Base-by-base conservation (phyloP, 2,888 invertebrate species). In the Heteromyza rotundicornis region DNA sequence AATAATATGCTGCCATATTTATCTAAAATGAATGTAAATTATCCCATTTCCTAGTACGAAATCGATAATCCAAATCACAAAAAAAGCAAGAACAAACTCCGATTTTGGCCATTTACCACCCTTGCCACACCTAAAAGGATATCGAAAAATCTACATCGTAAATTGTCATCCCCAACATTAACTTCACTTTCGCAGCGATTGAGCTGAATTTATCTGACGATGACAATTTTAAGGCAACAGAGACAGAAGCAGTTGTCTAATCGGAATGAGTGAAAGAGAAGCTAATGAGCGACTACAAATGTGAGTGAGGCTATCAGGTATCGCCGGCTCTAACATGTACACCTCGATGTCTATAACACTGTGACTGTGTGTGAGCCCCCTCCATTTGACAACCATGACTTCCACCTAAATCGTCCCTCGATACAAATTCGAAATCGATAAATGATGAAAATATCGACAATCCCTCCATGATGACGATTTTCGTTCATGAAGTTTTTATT, bases 401-500 rank as follows among this genome's bases (percentile, higher is more conserved):
- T 10, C 27, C 72, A 67, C 74, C 75, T 75, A 76, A 74, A 76
- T 76, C 71, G 74, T 71, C 74, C 73, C 73, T 69, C 77, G 73
- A 71, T 73, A 75, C 79, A 78, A 78, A 78, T 79, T 78, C 75
- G 78, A 78, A 78, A 78, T 78, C 78, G 78, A 78, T 78, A 78
- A 79, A 78, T 78, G 79, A 79, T 78, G 78, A 78, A 79, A 78
- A 75, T 78, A 74, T 78, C 78, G 77, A 77, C 78, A 75, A 74
- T 72, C 76, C 75, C n/a, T 75, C 75, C 76, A 71, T 69, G 70
- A 57, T 59, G 57, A 51, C 53, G 22, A n/a, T n/a, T 35, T 20
- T 54, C 32, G 24, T 74, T 75, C 76, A 75, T 76, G 73, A 77
- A 76, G 75, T 77, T 77, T 77, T 76, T 72, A 76, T 76, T 76